Base-by-base conservation (phyloP, 2,888 invertebrate genomes). In the Hecatera dysodea region DNA sequence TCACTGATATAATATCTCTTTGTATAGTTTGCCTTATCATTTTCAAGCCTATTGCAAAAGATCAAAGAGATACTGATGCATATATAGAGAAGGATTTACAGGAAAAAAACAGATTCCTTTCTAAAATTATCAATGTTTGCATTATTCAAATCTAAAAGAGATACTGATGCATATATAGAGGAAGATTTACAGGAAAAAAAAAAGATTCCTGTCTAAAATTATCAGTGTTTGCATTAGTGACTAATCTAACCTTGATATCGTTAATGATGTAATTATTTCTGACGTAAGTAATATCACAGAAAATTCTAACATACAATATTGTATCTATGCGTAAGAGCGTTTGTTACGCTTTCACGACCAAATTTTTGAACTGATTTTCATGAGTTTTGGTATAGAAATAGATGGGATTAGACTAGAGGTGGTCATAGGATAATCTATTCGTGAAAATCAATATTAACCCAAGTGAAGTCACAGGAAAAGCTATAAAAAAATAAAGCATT, bases 201-300 rank as follows among this genome's bases (percentile, higher is more conserved):
- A 22, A 22, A 22, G 29, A 44, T 7, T 19, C 27, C 22, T n/a
- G 29, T 52, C 44, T 57, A 44, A 57, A 42, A 60, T 60, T 22
- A 56, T 56, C 48, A 52, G 7, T 46, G 44, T 33, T 33, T 29
- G 46, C 61, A 46, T 36, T 67, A 42, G 6, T 65, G 52, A 71
- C 22, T 65, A 65, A 65, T 59, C n/a, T 61, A 61, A 61, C 75
- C 75, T 66, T 76, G 77, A 52, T 62, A 78, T 44, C 72, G 63
- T 59, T 63, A 55, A 78, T 72, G 36, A 77, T 50, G 67, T 46
- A 55, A 55, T 67, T 44, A 67, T 64, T 59, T 60, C 60, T 77
- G 78, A 72, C 63, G 60, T 60, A 55, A 63, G 36, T 59, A 59
- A 75, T 61, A 76, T 52, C 11, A 27, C n/a, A 33, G 46, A 60